A percentile compares a stretch with the other conserved stretches of the same genome.
Conservation (phyloP, 2,888 invertebrate genomes). For the Andrena minutula region DNA sequence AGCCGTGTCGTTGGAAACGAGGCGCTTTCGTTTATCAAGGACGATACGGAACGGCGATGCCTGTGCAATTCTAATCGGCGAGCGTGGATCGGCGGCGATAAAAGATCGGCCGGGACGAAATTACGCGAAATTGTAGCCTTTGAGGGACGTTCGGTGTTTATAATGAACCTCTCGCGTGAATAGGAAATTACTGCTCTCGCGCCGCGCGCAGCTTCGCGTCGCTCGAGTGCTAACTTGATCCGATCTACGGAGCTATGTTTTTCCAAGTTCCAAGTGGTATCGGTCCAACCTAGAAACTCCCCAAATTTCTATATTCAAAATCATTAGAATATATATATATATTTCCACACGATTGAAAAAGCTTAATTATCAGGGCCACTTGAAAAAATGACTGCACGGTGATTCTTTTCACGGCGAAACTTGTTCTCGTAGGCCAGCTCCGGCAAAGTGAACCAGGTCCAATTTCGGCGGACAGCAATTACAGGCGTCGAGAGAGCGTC, state of each 20-base stretch:
- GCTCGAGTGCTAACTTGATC: neutral
- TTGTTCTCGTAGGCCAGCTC: constrained; percentile 42
- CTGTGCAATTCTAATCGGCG: constrained; percentile 52
- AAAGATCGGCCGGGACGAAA: constrained; percentile 39
- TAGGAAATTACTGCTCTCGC: constrained; percentile 27
- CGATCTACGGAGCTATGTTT: neutral
- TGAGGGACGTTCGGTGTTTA: constrained; percentile 18
- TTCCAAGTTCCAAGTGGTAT: neutral
- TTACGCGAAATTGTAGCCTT: constrained; percentile 33
- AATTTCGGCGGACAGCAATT: constrained; percentile 68
- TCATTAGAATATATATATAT: no score
- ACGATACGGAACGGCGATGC: constrained; percentile 36
- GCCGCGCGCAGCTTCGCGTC: neutral
- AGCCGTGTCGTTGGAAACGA: constrained; percentile 49
- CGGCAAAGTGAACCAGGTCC: constrained; percentile 39
- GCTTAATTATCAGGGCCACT: constrained; percentile 52
- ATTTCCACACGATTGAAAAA: no score
- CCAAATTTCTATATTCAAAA: no score
- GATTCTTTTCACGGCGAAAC: constrained; percentile 18
- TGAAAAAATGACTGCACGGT: constrained; percentile 15
- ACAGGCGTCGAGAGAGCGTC: constrained; percentile 56
- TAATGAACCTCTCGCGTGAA: constrained; percentile 31
- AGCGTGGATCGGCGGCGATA: constrained; percentile 42
- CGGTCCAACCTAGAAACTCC: neutral
- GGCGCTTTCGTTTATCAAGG: constrained; percentile 66